These are phyloP conservation scores for Ciconia nigra DNA, from an alignment of 2,797 vertebrate species.

Conservation along the genomic window DNA sequence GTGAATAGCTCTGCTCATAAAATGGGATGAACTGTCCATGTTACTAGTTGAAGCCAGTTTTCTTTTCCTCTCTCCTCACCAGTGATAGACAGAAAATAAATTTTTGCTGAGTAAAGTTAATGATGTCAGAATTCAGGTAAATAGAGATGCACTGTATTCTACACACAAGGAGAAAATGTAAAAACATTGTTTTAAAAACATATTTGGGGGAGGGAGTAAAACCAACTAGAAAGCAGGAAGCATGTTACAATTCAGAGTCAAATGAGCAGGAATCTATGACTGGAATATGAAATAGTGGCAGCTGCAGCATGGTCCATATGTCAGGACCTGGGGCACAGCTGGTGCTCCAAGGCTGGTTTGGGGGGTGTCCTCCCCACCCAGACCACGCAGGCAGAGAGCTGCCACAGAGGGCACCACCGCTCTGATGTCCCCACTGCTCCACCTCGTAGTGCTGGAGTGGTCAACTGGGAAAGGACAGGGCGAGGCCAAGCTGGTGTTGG, in stretches of 20 bases:
- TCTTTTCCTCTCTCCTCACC: not conserved
- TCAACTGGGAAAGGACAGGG: not conserved
- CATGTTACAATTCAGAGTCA: not conserved
- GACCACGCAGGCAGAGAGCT: not conserved
- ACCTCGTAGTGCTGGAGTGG: not conserved
- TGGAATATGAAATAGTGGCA: not conserved
- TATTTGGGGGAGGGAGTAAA: not conserved
- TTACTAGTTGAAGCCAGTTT: not conserved
- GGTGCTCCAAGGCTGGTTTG: not conserved
- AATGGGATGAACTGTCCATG: not conserved
- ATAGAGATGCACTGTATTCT: not conserved
- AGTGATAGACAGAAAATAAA: not conserved
- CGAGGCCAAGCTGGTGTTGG: not conserved
- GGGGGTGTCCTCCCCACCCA: not conserved
- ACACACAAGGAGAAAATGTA: not conserved
- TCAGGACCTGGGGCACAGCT: not conserved
- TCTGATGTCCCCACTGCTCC: not conserved
- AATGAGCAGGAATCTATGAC: not conserved
- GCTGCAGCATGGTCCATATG: not conserved
- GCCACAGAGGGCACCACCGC: not conserved
- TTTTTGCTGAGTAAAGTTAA: not conserved
- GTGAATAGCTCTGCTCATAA: not conserved
- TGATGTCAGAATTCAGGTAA: not conserved
- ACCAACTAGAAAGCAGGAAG: not conserved
- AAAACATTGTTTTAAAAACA: not conserved